Percentiles rank a stretch among this genome's conserved stretches.
phyloP scores from a whole-genome alignment of 2,113 vertebrate genomes.

The Echinops telfairi region DNA sequence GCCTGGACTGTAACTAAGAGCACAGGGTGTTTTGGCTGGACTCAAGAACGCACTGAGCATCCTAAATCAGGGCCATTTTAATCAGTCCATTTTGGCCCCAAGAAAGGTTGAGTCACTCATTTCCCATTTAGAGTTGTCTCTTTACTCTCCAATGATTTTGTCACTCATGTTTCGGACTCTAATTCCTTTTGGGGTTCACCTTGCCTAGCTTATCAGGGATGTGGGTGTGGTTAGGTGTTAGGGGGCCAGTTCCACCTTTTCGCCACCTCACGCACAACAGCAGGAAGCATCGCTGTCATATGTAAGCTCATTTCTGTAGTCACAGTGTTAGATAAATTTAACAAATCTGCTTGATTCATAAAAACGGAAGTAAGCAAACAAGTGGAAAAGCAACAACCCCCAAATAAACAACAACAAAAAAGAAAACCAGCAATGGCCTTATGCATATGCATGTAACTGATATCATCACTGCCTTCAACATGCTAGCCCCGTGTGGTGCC shows the following conservation, averaged over 20 bases:
- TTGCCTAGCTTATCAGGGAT: not conserved
- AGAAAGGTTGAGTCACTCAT: too few relatives aligned
- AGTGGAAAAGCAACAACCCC: not conserved
- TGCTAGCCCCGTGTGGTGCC: not conserved
- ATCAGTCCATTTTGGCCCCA: too few relatives aligned
- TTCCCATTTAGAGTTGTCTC: too few relatives aligned
- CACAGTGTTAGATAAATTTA: slow-evolving; percentile 17
- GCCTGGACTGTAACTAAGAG: not conserved
- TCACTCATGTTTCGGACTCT: too few relatives aligned
- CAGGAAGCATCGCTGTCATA: not conserved
- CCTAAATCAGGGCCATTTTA: too few relatives aligned
- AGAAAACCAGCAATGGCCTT: slow-evolving; percentile 21
- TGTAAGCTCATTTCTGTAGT: not conserved
- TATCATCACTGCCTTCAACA: slow-evolving; percentile 23
- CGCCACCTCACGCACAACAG: not conserved
- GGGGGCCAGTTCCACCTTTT: not conserved
- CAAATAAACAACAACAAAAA: not conserved
- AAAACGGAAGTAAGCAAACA: not conserved
- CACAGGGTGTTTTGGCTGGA: not conserved
- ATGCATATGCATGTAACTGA: slow-evolving; percentile 27
- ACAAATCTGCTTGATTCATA: slow-evolving; percentile 21
- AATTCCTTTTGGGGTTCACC: too few relatives aligned
- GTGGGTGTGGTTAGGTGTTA: not conserved
- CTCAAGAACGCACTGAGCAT: not conserved
- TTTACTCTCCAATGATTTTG: too few relatives aligned